phyloP scores from a whole-genome alignment of 2,888 invertebrate species.

The Polydesmus complanatus region DNA sequence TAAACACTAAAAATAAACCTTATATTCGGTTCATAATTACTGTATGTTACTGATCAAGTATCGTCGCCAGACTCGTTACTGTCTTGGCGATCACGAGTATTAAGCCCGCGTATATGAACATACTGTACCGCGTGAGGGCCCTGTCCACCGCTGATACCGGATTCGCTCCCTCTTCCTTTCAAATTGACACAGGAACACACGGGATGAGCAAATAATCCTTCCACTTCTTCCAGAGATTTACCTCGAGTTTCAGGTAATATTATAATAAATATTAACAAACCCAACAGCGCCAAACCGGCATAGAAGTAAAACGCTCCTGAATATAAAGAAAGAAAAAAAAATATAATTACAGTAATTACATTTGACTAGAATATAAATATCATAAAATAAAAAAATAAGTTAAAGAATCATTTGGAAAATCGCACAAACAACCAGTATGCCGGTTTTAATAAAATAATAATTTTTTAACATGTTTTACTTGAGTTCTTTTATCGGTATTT shows the following conservation, averaged over 20 bases:
- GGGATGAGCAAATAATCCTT: slow-evolving; percentile 31
- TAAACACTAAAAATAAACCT: too few species aligned
- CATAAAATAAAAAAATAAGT: too few species aligned
- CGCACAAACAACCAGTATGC: too few species aligned
- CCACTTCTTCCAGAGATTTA: slow-evolving; percentile 37
- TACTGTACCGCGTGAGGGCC: slow-evolving; percentile 32
- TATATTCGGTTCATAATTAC: too few species aligned
- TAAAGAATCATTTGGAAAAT: too few species aligned
- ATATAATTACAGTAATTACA: not conserved
- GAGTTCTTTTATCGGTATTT: too few species aligned
- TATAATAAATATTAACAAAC: slow-evolving; percentile 34
- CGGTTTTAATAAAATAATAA: too few species aligned
- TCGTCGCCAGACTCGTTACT: slow-evolving; percentile 21
- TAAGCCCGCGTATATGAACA: slow-evolving; percentile 36
- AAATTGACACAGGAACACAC: slow-evolving; percentile 9
- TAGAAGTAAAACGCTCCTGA: slow-evolving; percentile 42
- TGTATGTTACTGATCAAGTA: too few species aligned
- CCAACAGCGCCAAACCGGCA: slow-evolving; percentile 35
- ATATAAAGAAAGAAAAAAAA: slow-evolving; percentile 14
- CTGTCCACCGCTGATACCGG: slow-evolving; percentile 9
- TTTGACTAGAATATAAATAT: too few species aligned
- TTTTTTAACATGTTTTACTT: too few species aligned
- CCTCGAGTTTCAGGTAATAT: slow-evolving; percentile 42
- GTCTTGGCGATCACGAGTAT: slow-evolving; percentile 30
- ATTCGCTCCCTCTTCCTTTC: not conserved